phyloP scores from a whole-genome alignment of 2,113 vertebrate genomes.

The Microcebus griseorufus region DNA sequence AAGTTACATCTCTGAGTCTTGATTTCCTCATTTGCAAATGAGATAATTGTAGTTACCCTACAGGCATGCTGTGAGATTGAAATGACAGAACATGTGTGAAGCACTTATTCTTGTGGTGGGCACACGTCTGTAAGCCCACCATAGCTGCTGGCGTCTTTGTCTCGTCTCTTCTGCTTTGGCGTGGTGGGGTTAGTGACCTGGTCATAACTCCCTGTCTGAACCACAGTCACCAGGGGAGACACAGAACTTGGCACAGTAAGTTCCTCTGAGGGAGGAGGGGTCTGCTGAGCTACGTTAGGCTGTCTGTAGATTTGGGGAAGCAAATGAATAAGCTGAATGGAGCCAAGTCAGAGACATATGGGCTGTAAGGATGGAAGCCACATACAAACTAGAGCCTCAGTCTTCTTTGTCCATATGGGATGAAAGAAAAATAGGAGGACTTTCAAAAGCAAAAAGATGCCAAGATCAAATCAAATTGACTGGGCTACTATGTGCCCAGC shows the following conservation, averaged over 20 bases:
- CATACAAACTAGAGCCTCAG: neutral
- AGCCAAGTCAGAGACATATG: neutral
- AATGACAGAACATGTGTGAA: neutral
- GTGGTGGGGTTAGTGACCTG: neutral
- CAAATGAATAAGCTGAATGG: neutral
- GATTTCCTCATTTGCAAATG: slow-evolving; percentile 26
- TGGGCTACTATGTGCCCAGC: neutral
- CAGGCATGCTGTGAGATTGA: neutral
- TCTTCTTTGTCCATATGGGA: neutral
- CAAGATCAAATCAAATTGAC: neutral
- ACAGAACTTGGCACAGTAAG: neutral
- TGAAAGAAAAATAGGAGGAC: neutral
- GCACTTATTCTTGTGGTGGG: no score
- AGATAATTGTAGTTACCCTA: neutral
- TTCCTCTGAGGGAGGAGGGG: neutral
- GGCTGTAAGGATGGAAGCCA: neutral
- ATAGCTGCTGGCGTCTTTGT: neutral
- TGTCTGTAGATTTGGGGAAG: neutral
- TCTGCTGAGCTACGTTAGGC: neutral
- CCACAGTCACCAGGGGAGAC: neutral
- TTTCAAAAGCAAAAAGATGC: neutral
- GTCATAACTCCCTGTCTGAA: neutral
- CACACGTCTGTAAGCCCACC: neutral
- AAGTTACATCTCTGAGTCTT: neutral
- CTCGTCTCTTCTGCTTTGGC: neutral